Base-by-base conservation (phyloP, 2,113 vertebrate genomes). In the Neodontobutis hainanensis region DNA sequence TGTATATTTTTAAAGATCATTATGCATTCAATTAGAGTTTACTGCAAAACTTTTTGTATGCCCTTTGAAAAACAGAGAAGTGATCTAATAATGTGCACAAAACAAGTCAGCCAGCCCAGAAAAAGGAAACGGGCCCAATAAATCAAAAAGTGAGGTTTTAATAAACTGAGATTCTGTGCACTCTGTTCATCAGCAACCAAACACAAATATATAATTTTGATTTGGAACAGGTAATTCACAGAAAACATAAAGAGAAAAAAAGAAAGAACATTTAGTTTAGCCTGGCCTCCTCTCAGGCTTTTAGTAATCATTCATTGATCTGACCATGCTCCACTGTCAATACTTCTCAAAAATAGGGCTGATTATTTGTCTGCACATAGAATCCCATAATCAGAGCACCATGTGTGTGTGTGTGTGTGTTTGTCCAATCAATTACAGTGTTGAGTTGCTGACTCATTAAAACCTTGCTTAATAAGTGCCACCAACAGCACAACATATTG, bases 361-460 rank as follows among this genome's bases (percentile, higher is more conserved):
- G 15, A 51, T 50, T 42, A 73, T 52, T 65, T 32, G 60, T 60
- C 55, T 34, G 55, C 38, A 42, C 50, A 38, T 2, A 36, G 2
- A 57, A 15, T 40, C 55, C n/a, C 55, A 15, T 11, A 42, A 14
- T 1, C 40, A 32, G 16, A 11, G 59, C 12, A 38, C 6, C 7
- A 5, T 8, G 5, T 56, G 53, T 56, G n/a, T 15, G 8, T 19
- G 36, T 14, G 8, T 45, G 58, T 61, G 61, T 64, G 48, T 64
- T 12, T 51, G 35, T 19, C 42, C 11, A 8, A 62, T 55, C 5
- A 8, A 72, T 72, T 14, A 9, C 14, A 40, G 35, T 19, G 55
- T 64, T 65, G 47, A 48, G 42, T 55, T 34, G 38, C 47, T 27
- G 71, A 35, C 66, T 70, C 46, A 44, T 11, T 64, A 49, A 50